Evolutionary conservation across 2,113 vertebrate species (phyloP).

Genomic region (Coptodon bakossiorum): DNA sequence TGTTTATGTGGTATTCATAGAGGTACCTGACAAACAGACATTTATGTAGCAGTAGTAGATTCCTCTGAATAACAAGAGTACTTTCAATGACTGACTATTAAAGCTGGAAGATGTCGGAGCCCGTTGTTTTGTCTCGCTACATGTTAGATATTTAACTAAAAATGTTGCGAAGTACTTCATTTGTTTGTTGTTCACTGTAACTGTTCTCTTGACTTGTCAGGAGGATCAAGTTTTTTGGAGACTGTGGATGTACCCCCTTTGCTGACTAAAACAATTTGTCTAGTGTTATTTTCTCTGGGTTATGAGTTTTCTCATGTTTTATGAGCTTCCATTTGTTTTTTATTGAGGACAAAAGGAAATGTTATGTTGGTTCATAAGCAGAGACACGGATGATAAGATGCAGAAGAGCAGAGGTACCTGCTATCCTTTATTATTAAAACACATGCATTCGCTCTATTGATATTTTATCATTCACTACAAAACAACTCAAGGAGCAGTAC

Average conservation of each 20-base stretch:
- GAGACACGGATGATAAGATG: neutral
- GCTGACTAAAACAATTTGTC: neutral
- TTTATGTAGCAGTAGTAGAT: neutral
- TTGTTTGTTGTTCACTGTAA: neutral
- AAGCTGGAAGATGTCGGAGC: neutral
- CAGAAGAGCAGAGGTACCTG: neutral
- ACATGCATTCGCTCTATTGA: neutral
- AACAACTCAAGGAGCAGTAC: neutral
- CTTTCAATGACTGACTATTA: neutral
- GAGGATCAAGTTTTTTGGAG: neutral
- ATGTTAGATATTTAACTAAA: neutral
- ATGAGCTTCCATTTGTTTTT: constrained; percentile 5
- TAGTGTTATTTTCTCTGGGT: neutral
- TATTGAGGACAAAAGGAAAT: neutral
- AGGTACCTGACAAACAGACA: neutral
- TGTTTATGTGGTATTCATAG: neutral
- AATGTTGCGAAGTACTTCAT: neutral
- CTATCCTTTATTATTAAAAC: constrained; percentile 5
- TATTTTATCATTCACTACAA: constrained; percentile 12
- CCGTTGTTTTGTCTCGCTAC: neutral
- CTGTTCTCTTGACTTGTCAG: neutral
- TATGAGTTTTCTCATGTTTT: constrained; percentile 11
- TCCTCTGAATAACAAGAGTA: neutral
- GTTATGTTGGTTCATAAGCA: neutral
- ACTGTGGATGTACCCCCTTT: neutral